Base-by-base conservation (phyloP, 2,888 invertebrate species). In the Cryptocephalus moraei region DNA sequence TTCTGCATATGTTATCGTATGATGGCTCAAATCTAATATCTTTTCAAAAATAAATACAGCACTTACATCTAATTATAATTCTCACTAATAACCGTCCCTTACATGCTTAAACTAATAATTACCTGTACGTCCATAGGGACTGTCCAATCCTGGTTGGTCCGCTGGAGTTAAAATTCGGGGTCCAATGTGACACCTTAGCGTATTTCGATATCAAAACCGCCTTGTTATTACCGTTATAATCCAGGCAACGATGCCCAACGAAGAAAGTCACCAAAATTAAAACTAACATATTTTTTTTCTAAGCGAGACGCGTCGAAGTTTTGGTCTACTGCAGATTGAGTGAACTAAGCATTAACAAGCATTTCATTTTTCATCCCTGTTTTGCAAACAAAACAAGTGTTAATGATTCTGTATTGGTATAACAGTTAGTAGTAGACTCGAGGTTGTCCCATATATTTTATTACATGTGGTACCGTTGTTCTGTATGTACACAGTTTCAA, bases 101-200 rank as follows among this genome's bases (percentile, higher is more conserved):
- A 22, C 2, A 4, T 22, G 6, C 2, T 22, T 41, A 36, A 39
- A 49, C 46, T 45, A 22, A 46, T 45, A 51, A 36, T 47, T 61
- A 69, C 70, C 68, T 65, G 47, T 66, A 66, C 32, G 63, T 63
- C 63, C 65, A 68, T 33, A 62, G 56, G 12, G 59, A 56, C 57
- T 66, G 64, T 43, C 62, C 65, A 46, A 33, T 13, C 10, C 63
- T 65, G 45, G 42, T 32, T 4, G 31, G 22, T 32, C 32, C 46
- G 10, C 33, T 43, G 44, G 41, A 31, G 40, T 58, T 49, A 40
- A 52, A 47, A 10, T 51, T 54, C 11, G 55, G 43, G 14, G 67
- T 68, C 63, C 66, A 70, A 53, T 58, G 62, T 8, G 67, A 60
- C 33, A 70, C 70, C 61, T 67, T 69, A 4, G 68, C 62, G 52